Evolutionary conservation across 2,113 vertebrate genomes (phyloP).

Genomic region (Pangasianodon gigas): DNA sequence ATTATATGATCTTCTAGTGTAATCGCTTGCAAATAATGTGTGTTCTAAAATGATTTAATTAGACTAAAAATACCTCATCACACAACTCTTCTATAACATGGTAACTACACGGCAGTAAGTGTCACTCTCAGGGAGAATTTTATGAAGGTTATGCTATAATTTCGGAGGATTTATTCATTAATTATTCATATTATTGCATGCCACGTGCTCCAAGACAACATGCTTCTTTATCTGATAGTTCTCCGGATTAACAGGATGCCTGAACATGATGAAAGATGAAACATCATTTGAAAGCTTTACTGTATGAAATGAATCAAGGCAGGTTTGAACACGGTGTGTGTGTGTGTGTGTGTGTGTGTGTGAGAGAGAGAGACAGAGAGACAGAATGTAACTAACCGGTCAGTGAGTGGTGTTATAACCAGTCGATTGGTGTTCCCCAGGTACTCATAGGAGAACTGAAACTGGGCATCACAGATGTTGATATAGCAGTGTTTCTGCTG

Average conservation of each 20-base stretch:
- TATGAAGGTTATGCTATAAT: too few species aligned
- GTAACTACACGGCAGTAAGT: not conserved
- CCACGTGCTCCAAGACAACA: too few species aligned
- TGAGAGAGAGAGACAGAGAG: not conserved
- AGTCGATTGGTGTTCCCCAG: conserved; percentile 80
- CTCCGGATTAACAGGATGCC: not conserved
- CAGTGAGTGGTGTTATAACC: conserved; percentile 81
- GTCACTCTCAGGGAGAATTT: too few species aligned
- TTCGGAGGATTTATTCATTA: too few species aligned
- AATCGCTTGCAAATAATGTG: too few species aligned
- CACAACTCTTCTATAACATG: not conserved
- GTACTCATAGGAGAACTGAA: conserved; percentile 82
- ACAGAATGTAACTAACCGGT: conserved; percentile 67
- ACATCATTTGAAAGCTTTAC: not conserved
- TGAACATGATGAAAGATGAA: not conserved
- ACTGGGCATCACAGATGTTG: conserved; percentile 83
- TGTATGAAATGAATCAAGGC: not conserved
- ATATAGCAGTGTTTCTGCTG: conserved; percentile 74
- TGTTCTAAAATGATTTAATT: too few species aligned
- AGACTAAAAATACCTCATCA: too few species aligned
- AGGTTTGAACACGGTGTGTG: not conserved
- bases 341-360: not conserved
- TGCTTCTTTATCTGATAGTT: too few species aligned
- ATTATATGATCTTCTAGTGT: too few species aligned
- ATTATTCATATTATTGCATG: too few species aligned